Base-by-base conservation (phyloP, 2,113 vertebrate species). In the Brachyhypopomus occidentalis region DNA sequence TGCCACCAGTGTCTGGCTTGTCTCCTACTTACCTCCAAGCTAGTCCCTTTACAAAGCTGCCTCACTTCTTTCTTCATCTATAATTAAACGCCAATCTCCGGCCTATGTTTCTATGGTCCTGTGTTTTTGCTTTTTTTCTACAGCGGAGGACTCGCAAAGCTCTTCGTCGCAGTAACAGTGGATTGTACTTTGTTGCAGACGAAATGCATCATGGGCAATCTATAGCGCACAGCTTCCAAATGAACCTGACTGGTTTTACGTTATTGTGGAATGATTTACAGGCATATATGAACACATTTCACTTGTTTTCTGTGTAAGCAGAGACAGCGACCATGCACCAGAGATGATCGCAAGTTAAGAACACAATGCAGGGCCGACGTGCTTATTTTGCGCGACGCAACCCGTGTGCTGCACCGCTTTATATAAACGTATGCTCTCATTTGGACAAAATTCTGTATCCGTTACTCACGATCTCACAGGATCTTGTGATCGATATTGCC, bases 251-350 rank as follows among this genome's bases (percentile, higher is more conserved):
- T 36, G 63, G 52, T 71, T 7, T 59, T 70, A 48, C 30, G 58
- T 75, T 66, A 74, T 20, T 19, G 8, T 64, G 25, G 22, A 27
- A 69, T 69, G 55, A 62, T 79, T 75, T 84, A 79, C 64, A 75
- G n/a, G 3, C 12, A 27, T 22, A 23, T 25, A 48, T 25, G 55
- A 62, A 30, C 38, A 41, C 63, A 76, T 45, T 22, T 75, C 16
- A 45, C 3, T 4, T 38, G 71, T 71, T 38, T 20, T 63, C 7
- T 5, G 0, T 56, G 19, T 14, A 27, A 59, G 1, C 34, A 38
- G 34, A 41, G 41, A 52, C 12, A 14, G 34, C 34, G 64, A 27
- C 16, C 23, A 36, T 67, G 14, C 8, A 27, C 8, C 23, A 27
- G 5, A 23, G n/a, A 4, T 30, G 8, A 30, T 4, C 5, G 9